Base-by-base conservation (phyloP, 2,113 vertebrate species). In the Hyperopisus bebe region DNA sequence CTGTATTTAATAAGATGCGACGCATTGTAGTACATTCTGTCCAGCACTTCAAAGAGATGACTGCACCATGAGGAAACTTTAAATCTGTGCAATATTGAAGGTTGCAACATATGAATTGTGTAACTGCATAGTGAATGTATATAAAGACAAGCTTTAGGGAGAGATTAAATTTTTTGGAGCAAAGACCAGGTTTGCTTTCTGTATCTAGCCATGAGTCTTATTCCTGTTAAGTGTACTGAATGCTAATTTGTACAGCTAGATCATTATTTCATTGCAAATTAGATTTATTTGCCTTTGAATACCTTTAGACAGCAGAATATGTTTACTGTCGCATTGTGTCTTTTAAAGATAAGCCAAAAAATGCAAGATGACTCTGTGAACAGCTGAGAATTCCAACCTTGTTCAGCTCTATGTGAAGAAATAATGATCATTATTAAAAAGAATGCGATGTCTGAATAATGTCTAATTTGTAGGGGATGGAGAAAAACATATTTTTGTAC, bases 261-360 rank as follows among this genome's bases (percentile, higher is more conserved):
- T 80, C 10, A 15, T 42, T 7, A 17, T 42, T 80, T 80, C 35
- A 42, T 80, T 80, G 13, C 74, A 80, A 42, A 80, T 80, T 42
- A 80, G 35, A 39, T 42, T 19, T 77, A 77, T 80, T 15, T 80
- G 74, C 15, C 17, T 35, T 80, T 80, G 74, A 35, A 80, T 47
- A 17, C 24, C n/a, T 47, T 48, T 86, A 48, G 44, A 86, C n/a
- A 1, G 3, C 44, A 9, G 83, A 86, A 19, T 47, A 27, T 47
- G 83, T 86, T 86, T 85, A n/a, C 83, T 15, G 24, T 85, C 27
- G 0, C 21, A 27, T 47, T 48, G 46, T 86, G 44, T 48, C 15
- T 85, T 84, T 84, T 85, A 85, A 85, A 46, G 80, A 44, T 48
- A 46, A 47, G 82, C 82, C 82, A 27, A 85, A 48, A 50, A 15